A percentile compares a stretch with the other conserved stretches of the same genome.
These are phyloP conservation scores for Sceloporus tristichus DNA, from an alignment of 2,113 vertebrate genomes.

Conservation along the genomic window DNA sequence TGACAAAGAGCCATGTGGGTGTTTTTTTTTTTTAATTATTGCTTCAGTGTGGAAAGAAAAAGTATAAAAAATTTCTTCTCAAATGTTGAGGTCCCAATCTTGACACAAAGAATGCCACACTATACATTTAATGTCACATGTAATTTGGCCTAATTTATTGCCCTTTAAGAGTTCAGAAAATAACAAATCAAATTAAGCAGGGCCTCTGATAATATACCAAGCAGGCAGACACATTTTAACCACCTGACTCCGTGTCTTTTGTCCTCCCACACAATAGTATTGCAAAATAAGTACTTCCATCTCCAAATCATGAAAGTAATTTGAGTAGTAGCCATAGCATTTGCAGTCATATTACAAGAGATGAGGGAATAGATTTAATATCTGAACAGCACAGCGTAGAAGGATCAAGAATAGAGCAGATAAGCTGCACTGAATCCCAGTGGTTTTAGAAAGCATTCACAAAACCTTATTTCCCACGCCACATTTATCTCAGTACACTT, in stretches of 20 bases:
- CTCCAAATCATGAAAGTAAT: neutral
- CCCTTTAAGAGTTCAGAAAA: neutral
- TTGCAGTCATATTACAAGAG: neutral
- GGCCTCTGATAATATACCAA: neutral
- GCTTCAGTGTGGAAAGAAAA: neutral
- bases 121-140: neutral
- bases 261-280: neutral
- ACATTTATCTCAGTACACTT: conserved; percentile 34
- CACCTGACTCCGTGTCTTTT: neutral
- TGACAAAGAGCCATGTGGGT: neutral
- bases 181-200: neutral
- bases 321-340: conserved; percentile 18
- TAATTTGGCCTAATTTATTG: neutral
- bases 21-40: neutral
- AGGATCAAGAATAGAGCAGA: conserved; percentile 37
- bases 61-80: neutral
- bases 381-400: conserved; percentile 9
- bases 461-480: conserved; percentile 49
- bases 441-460: conserved; percentile 57
- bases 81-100: neutral
- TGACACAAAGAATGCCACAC: no score
- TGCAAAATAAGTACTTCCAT: conserved; percentile 21
- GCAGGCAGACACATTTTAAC: neutral
- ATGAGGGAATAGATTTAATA: conserved; percentile 35
- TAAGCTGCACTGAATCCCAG: conserved; percentile 40